Evolutionary conservation across 2,888 invertebrate species (phyloP), one percentile per base, ranked within the genome.

Genomic region (Ramazzottius varieornatus): DNA sequence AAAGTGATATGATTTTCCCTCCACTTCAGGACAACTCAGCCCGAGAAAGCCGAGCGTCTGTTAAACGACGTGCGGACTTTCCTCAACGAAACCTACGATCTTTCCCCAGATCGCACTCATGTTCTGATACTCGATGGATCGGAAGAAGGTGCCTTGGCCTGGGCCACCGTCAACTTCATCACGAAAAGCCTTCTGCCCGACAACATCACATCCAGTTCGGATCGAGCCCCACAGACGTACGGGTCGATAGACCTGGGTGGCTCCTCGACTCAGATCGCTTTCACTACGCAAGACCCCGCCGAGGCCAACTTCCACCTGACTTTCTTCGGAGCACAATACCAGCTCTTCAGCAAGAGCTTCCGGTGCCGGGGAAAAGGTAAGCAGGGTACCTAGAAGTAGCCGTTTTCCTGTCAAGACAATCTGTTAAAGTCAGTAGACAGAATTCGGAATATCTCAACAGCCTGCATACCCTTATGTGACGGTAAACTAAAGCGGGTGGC

Each of bases 231-330:
- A 4, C 4, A 29, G 20, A 54, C 54, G 20, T 54, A 16, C 54
- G 54, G 54, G 4, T 54, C 54, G 29, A 4, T 54, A 13, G 54
- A 54, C 54, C 54, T 54, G 20, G 54, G 54, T 29, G 54, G 54
- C 54, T 54, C 54, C n/a, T 54, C 54, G 20, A 54, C 54, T 24
- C 54, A 54, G 54, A 54, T 54, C 29, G 54, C 54, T 24, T 54
- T 54, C 24, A 24, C 54, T 29, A 20, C 40, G 40, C 8, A 40
- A 20, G 40, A 40, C 8, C 8, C 40, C 40, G 40, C 40, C 16
- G 4, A 8, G 29, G 16, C 54, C n/a, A 54, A 54, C 54, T 54
- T 54, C 54, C 4, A 54, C 20, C 29, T 54, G 54, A 54, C 54
- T 24, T 54, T 54, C 54, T 54, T 54, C 29, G 54, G 54, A 4